phyloP scores from a whole-genome alignment of 1,140 invertebrate genomes.

The Lanistes nyassanus region DNA sequence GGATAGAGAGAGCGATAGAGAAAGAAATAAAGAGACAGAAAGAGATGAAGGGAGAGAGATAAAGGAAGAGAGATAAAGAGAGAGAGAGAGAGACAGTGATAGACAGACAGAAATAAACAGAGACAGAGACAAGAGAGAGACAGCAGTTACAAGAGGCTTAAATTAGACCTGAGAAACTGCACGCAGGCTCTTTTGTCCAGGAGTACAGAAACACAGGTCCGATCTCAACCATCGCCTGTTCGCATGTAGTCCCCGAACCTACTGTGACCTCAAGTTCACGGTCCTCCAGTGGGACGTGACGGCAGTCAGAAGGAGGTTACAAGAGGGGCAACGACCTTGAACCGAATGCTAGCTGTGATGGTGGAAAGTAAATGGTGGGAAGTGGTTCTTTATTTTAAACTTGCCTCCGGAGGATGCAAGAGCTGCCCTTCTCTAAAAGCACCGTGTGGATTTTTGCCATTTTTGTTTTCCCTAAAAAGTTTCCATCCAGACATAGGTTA shows the following conservation, averaged over 20 bases:
- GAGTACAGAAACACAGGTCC: not conserved
- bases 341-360: too few relatives aligned
- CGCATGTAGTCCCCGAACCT: not conserved
- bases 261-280: too few relatives aligned
- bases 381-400: too few relatives aligned
- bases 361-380: too few relatives aligned
- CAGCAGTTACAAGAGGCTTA: not conserved
- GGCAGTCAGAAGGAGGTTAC: too few relatives aligned
- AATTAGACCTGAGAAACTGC: not conserved
- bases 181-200: not conserved
- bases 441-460: too few relatives aligned
- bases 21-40: not conserved
- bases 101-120: not conserved
- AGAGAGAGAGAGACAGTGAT: not conserved
- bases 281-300: too few relatives aligned
- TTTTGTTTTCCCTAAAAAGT: too few relatives aligned
- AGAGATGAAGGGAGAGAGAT: not conserved
- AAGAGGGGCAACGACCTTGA: too few relatives aligned
- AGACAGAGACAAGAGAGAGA: not conserved
- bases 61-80: not conserved
- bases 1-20: slow-evolving; percentile 11
- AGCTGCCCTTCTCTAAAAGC: too few relatives aligned
- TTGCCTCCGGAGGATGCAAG: too few relatives aligned
- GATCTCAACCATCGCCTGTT: not conserved
- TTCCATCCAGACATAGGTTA: too few relatives aligned